Conservation (phyloP, 2,888 invertebrate species). For the Arrhopalites spinosus region DNA sequence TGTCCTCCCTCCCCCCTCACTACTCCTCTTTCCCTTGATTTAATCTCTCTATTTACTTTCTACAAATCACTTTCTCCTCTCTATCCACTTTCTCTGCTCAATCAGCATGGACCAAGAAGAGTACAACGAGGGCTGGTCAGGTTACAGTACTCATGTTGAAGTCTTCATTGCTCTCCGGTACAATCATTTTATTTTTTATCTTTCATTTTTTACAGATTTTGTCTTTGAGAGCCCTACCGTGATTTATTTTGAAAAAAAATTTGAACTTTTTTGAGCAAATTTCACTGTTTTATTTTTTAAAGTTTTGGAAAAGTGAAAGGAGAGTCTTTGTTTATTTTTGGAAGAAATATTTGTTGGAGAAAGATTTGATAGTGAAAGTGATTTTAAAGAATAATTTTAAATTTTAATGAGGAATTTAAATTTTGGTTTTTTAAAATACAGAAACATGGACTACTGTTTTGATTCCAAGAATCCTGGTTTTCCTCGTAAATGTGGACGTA, state of each 20-base stretch:
- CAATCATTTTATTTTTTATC: neutral
- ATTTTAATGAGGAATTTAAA: too few relatives aligned
- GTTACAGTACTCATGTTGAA: slow-evolving; percentile 42
- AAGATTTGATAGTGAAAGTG: too few relatives aligned
- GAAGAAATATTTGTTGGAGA: too few relatives aligned
- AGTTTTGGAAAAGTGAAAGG: too few relatives aligned
- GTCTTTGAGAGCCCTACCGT: neutral
- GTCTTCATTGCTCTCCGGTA: slow-evolving; percentile 49
- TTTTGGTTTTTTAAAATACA: neutral
- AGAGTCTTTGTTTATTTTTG: too few relatives aligned
- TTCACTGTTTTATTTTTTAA: too few relatives aligned
- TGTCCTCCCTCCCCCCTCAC: neutral
- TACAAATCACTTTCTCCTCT: neutral
- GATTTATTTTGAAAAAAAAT: too few relatives aligned
- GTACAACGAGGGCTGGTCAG: slow-evolving; percentile 31
- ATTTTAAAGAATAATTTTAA: too few relatives aligned
- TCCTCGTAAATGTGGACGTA: slow-evolving; percentile 32
- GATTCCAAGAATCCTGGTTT: slow-evolving; percentile 32
- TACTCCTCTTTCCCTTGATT: neutral
- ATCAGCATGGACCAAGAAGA: slow-evolving; percentile 27
- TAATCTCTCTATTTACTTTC: neutral
- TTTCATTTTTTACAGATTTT: slow-evolving; percentile 1
- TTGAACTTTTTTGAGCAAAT: too few relatives aligned
- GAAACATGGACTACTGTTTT: slow-evolving; percentile 42
- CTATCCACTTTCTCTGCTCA: neutral